A percentile compares a stretch with the other conserved stretches of the same genome.
Conservation (phyloP, 2,888 invertebrate genomes). For the Andrena marginata region DNA sequence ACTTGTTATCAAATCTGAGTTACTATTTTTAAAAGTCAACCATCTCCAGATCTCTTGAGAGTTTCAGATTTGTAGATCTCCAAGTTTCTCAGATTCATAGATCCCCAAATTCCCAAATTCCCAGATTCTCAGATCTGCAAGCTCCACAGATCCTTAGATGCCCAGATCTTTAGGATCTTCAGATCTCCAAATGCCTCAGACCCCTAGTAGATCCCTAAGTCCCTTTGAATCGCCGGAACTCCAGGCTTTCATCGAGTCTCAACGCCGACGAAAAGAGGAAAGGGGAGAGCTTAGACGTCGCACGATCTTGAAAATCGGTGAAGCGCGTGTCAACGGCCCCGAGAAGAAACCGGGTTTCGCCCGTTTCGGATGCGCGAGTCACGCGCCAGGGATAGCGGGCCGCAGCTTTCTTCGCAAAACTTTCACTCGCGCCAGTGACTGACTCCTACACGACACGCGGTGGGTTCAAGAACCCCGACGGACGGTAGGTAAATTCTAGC, state of each 20-base stretch:
- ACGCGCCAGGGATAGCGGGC: slow-evolving; percentile 54
- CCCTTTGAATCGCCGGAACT: no score
- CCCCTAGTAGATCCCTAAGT: no score
- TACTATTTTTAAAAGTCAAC: not conserved
- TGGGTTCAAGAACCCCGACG: slow-evolving; percentile 75
- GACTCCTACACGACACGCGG: slow-evolving; percentile 55
- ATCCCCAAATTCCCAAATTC: no score
- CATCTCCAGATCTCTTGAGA: no score
- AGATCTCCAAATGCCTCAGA: no score
- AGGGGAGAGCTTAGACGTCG: slow-evolving; percentile 53
- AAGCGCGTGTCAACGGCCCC: slow-evolving; percentile 67
- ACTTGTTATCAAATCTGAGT: not conserved
- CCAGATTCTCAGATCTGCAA: no score
- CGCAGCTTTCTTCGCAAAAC: slow-evolving; percentile 83
- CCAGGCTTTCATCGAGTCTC: not conserved
- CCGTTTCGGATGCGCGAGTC: slow-evolving; percentile 29
- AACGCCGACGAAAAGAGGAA: slow-evolving; percentile 47
- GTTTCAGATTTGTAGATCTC: no score
- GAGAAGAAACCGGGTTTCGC: slow-evolving; percentile 43
- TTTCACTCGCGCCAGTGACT: slow-evolving; percentile 78
- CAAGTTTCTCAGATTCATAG: no score
- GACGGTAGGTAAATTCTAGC: slow-evolving; percentile 49
- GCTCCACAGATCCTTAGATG: no score
- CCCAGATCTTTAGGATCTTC: no score
- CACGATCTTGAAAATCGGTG: slow-evolving; percentile 70